Percentiles rank a stretch among this genome's conserved stretches.
Conservation (phyloP, 2,797 vertebrate genomes). For the Molossus molossus region DNA sequence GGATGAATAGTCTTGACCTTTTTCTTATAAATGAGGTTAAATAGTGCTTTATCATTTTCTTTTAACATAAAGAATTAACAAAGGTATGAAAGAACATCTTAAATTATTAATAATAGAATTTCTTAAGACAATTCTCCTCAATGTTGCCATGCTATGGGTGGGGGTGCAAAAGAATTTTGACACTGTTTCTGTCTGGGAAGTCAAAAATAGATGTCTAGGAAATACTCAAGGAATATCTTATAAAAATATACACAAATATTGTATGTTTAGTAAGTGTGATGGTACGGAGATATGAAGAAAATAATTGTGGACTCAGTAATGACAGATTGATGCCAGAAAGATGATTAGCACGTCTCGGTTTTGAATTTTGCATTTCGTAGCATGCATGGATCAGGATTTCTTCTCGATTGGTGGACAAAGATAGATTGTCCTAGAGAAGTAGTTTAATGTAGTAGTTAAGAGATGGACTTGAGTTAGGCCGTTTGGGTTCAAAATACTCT, state of each 20-base stretch:
- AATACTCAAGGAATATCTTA: not conserved
- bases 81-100: not conserved
- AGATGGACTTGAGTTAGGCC: not conserved
- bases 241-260: not conserved
- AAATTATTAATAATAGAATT: constrained; percentile 9
- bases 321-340: constrained; percentile 1
- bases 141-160: not conserved
- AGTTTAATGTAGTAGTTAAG: not conserved
- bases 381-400: not conserved
- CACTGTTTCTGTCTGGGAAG: not conserved
- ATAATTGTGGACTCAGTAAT: not conserved
- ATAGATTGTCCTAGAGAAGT: not conserved
- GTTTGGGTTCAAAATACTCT: not conserved
- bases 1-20: not conserved
- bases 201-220: not conserved
- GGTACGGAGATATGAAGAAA: not conserved
- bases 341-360: not conserved
- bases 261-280: not conserved
- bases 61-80: not conserved
- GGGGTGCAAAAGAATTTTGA: not conserved
- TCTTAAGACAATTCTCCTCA: constrained; percentile 44
- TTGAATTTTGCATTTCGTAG: constrained; percentile 7
- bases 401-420: constrained; percentile 24
- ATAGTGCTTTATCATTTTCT: not conserved
- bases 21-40: constrained; percentile 13